Evolutionary conservation across 2,888 invertebrate species (phyloP), one percentile per base, ranked within the genome.

Genomic region (Diadegma fenestrale): DNA sequence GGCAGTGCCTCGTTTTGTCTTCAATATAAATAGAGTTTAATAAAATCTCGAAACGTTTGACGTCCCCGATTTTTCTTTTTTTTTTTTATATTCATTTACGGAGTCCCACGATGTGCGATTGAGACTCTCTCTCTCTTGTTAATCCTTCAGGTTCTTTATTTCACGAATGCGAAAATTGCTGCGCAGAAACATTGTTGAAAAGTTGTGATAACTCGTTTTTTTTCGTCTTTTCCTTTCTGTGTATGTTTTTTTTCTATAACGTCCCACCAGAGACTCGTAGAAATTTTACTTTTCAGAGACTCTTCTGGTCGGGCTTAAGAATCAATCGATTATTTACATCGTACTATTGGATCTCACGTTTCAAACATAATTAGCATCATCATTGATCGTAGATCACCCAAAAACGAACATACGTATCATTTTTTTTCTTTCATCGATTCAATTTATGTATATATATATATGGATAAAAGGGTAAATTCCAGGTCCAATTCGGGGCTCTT

Each of bases 211-310:
- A 58, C 71, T 77, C 58, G 51, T 66, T 19, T 75, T 72, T 63
- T 72, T 17, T 37, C 75, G 82, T 14, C 78, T 82, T 30, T 86
- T 81, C 82, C 73, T 51, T 48, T 73, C 7, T 61, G 43, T 61
- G 33, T n/a, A n/a, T n/a, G n/a, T 68, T 48, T 26, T 26, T 10
- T 79, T 66, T 82, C 72, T 82, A 77, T 64, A 48, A 85, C 82
- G 82, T 88, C 85, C 89, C 87, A 89, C 26, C 88, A 85, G 86
- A 89, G 86, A 89, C 87, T 88, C 89, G 22, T 10, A 22, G 54
- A 54, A 22, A 3, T 54, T 12, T 58, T 14, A 58, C 14, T 58
- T 26, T 14, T 26, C 58, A 12, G 26, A 26, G 26, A 58, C 26
- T 58, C 54, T 3, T 58, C 54, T 3, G 82, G 86, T 75, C 82